Base-by-base conservation (phyloP, 2,113 vertebrate genomes). In the Thamnophis sirtalis region DNA sequence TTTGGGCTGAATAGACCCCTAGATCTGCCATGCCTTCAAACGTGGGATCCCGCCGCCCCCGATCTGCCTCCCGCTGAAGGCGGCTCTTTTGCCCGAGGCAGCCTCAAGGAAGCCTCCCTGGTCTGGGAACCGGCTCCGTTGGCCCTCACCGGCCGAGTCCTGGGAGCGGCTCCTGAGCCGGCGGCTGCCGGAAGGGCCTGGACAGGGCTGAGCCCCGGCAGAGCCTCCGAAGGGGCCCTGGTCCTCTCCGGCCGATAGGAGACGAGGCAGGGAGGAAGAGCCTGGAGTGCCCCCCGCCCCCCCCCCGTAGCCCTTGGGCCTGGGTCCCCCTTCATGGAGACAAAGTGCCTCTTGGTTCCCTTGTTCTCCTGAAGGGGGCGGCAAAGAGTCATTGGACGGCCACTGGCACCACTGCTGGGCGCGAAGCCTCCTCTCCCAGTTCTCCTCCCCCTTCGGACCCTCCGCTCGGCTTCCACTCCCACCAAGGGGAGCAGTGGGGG, bases 401-500 rank as follows among this genome's bases (percentile, higher is more conserved):
- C 10, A 21, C 85, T 26, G 1, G 55, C 73, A 50, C 24, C 38
- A 4, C 0, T 24, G 28, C 8, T 51, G 0, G 1, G 33, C 0
- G 38, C 5, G 51, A 50, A 17, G 90, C 86, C 56, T 56, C 85
- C 90, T 10, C 1, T 22, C 0, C 48, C 4, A 2, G 90, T 22
- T 84, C 58, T 17, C 1, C 0, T 51, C 28, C 89, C 54, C 87
- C 94, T 93, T 91, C 60, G 94, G 90, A 95, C 91, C 93, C 5
- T 88, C 73, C 0, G 9, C 92, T 91, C 91, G 89, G 26, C 26
- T 28, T 28, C 60, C 26, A 3, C 26, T 63, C 26, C 13, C 10
- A 3, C 2, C 10, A 22, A 11, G 19, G 17, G 54, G 19, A 10
- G 53, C 10, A 33, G 22, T 0, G 89, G 94, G 88, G 3, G 55